Evolutionary conservation across 2,888 invertebrate genomes (phyloP), one percentile per base, ranked within the genome.

Genomic region (Ormyrus thymus): DNA sequence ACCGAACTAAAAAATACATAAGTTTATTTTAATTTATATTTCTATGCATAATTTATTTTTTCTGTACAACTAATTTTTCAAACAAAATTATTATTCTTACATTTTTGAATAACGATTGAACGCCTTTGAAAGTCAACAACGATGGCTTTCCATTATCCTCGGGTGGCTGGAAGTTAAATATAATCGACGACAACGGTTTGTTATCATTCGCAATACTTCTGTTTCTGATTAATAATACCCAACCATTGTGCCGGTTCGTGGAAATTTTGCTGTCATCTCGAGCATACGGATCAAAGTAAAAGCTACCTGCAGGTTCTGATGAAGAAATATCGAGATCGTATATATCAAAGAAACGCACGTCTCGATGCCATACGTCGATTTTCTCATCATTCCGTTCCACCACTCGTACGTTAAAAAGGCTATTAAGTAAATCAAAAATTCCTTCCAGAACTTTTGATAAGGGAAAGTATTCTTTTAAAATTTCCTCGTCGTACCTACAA

Each of bases 261-360:
- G 91, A 90, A 66, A 93, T 90, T 89, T 95, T 95, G 82, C 93
- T 92, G 73, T 94, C 92, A 64, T 92, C 91, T 70, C 94, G 92
- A 0, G 93, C 92, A 87, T 95, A 97, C 0, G 95, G 95, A 89
- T 98, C 97, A 0, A 97, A 91, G 87, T 96, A 97, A 87, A 97
- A 96, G 7, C 95, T 95, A n/a, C 95, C 95, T 3, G 96, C 90
- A 0, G 95, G 95, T 83, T 87, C 91, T 65, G 91, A 91, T 79
- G 92, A 92, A 0, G 87, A 86, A 55, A 81, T 70, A 7, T 93
- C 92, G 11, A 92, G 91, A 85, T 97, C 96, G 85, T 92, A 94
- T 9, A 98, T 91, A 86, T 97, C 94, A 88, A 93, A 97, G 87
- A 94, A 96, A 85, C 94, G 93, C 0, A 97, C 97, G 87, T 96